phyloP scores from a whole-genome alignment of 2,888 invertebrate genomes.

The Thecocarcelia acutangulata region DNA sequence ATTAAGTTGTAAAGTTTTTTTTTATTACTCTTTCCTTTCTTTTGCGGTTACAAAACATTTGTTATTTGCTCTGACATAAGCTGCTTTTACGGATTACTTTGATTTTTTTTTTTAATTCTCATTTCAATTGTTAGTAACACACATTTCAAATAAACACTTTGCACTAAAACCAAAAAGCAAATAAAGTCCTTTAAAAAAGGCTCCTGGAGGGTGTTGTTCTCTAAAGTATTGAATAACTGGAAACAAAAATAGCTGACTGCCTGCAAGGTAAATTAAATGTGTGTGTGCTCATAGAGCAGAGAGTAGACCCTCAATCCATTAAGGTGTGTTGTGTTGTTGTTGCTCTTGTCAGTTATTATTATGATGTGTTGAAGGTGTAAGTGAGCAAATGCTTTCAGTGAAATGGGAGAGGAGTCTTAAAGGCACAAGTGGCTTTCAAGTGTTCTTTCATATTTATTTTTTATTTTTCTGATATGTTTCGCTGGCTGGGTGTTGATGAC shows the following conservation, averaged over 20 bases:
- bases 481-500: not conserved
- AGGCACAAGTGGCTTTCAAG: not conserved
- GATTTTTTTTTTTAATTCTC: constrained; percentile 9
- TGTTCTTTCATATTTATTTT: constrained; percentile 1
- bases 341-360: constrained; percentile 5
- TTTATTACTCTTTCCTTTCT: no score
- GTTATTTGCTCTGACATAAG: constrained; percentile 34
- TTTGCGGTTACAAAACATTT: no score
- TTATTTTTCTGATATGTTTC: constrained; percentile 8
- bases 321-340: constrained; percentile 25
- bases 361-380: constrained; percentile 41
- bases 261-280: not conserved
- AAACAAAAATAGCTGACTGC: not conserved
- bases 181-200: constrained; percentile 24
- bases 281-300: not conserved
- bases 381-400: not conserved
- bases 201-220: constrained; percentile 2
- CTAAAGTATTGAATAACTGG: not conserved
- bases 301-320: constrained; percentile 1
- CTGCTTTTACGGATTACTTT: constrained; percentile 22
- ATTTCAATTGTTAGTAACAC: not conserved
- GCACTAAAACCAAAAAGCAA: not conserved
- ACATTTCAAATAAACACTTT: not conserved
- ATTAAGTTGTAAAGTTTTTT: no score
- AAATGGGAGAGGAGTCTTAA: not conserved